Base-by-base conservation (phyloP, 2,888 invertebrate species). In the Hyposoter dolosus region DNA sequence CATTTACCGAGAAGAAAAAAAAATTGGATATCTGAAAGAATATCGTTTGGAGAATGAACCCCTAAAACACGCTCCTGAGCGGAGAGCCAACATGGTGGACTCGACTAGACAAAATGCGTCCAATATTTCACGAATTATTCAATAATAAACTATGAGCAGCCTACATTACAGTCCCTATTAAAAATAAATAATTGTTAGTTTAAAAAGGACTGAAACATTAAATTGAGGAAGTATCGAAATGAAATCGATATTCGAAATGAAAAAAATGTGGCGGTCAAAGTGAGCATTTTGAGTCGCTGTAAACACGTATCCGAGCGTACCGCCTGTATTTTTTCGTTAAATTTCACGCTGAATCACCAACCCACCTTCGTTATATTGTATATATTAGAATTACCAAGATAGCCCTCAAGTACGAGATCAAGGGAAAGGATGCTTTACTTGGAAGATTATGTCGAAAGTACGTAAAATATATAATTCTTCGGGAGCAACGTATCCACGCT, bases 381-480 rank as follows among this genome's bases (percentile, higher is more conserved):
- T 88, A 90, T 89, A 90, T 89, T 90, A 87, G 89, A 90, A 88
- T 89, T 83, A 82, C 88, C 88, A 68, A 86, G 86, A 72, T 88
- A 85, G 82, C 87, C 84, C 84, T 88, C 86, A 88, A 89, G 88
- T 86, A 89, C 89, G 77, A 84, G 83, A 83, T 87, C 82, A 82
- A 89, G 83, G 88, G 87, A 88, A 95, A 97, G 94, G 94, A 99
- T 99, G 99, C 95, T 99, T 95, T 99, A 99, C 95, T 96, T 99
- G 90, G 99, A 99, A 95, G 99, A 99, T 96, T 99, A 99, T 95
- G 95, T 99, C 91, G 99, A 99, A 96, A 98, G 99, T 99, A 96
- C 96, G 98, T 96, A 91, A 87, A 90, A 89, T 68, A 68, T 60
- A 63, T 17, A 23, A 28, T 79, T 80, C 23, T 86, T 82, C 74